Conservation (phyloP, 2,888 invertebrate genomes). For the Watsonalla cultraria region DNA sequence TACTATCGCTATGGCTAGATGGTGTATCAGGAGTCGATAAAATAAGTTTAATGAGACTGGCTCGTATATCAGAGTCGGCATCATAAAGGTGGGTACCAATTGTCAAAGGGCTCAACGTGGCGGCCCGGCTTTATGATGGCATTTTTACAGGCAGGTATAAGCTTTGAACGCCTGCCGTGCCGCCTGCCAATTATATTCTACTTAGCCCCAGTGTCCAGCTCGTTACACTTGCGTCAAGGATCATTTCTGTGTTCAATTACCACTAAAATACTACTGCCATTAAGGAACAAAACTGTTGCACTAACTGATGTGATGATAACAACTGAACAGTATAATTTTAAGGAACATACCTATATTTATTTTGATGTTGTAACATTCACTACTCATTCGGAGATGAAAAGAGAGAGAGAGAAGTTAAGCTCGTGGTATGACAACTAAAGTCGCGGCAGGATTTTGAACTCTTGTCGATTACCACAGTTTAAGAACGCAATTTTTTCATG, state of each 20-base stretch:
- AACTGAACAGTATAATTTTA: no score
- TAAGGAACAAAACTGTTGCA: no score
- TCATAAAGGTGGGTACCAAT: conserved; percentile 73
- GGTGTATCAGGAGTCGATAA: conserved; percentile 68
- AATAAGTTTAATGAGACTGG: conserved; percentile 71
- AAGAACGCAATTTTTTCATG: no score
- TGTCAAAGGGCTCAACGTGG: conserved; percentile 76
- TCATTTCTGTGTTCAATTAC: conserved; percentile 26
- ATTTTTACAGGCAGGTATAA: conserved; percentile 75
- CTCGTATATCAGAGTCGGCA: conserved; percentile 72
- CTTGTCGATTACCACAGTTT: no score
- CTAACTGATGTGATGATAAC: no score
- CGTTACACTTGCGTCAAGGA: conserved; percentile 28
- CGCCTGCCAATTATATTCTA: conserved; percentile 77
- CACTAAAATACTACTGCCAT: conserved; percentile 23
- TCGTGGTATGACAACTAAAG: no score
- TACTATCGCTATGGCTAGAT: conserved; percentile 61
- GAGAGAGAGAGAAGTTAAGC: no score
- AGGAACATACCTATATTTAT: no score
- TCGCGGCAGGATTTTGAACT: no score
- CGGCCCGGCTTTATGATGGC: conserved; percentile 72
- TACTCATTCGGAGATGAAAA: no score
- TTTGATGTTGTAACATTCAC: no score
- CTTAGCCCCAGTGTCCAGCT: conserved; percentile 56
- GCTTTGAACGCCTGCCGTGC: conserved; percentile 66